Evolutionary conservation across 2,113 vertebrate species (phyloP), one percentile per base, ranked within the genome.

Genomic region (Chrysochloris asiatica): DNA sequence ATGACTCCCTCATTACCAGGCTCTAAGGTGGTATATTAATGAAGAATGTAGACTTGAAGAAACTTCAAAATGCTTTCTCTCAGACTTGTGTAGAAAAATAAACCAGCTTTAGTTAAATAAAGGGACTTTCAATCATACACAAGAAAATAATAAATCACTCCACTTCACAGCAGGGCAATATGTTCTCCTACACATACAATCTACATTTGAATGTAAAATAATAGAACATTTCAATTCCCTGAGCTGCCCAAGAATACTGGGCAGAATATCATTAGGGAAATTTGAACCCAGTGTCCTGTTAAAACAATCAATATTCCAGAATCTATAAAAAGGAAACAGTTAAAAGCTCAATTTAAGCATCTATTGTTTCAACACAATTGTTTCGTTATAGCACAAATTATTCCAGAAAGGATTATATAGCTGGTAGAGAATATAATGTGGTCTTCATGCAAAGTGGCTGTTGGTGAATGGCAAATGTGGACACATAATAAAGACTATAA

Each of bases 51-150:
- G 63, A 77, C 28, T 90, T 80, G 78, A 13, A 78, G 21, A 72
- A 90, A 90, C n/a, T 79, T 69, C 4, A 86, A 86, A 30, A 88
- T 21, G 90, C 26, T 26, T 10, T 52, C 75, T 95, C 65, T 94
- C 21, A 92, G 80, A 75, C 56, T 76, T 94, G n/a, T 56, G 92
- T 61, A 92, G 30, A 86, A 90, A 91, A 71, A 22, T 89, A 96
- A 94, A 72, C 89, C 41, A 88, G 19, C 80, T 88, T 92, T 90
- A 26, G 28, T 90, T 92, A 95, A 95, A 90, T 93, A 76, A 94
- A 92, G 71, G 10, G 16, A 86, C 24, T 4, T 90, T 85, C 77
- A 92, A 90, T 90, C 72, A 90, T 83, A 28, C 86, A 92, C 76
- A 88, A 83, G 83, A 86, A 92, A 93, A 88, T 80, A 79, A 50